A percentile compares a stretch with the other conserved stretches of the same genome.
phyloP scores from a whole-genome alignment of 2,888 invertebrate species.

The Amiota mariae region DNA sequence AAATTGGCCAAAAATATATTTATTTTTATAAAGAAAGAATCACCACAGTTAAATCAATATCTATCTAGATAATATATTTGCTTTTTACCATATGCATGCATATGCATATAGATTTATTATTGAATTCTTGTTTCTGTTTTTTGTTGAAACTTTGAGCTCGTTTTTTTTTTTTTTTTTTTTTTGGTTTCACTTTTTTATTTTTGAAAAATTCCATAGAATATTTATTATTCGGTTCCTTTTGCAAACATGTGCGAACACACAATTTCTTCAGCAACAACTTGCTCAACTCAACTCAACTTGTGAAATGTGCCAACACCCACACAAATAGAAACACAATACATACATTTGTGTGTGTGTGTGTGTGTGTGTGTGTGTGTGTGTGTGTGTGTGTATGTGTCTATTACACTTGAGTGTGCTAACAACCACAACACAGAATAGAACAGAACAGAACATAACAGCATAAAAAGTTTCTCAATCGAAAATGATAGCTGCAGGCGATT shows the following conservation, averaged over 20 bases:
- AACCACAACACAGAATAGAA: conserved; percentile 52
- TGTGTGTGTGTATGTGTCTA: conserved; percentile 37
- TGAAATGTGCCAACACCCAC: background rate
- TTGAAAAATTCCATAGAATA: background rate
- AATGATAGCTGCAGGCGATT: conserved; percentile 60
- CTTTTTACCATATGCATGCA: no score
- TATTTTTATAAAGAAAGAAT: no score
- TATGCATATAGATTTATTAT: background rate
- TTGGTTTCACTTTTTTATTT: background rate
- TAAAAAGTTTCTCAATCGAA: conserved; percentile 66
- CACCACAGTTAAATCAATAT: no score
- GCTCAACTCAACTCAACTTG: background rate
- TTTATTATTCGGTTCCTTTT: conserved; percentile 1
- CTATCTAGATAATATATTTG: no score
- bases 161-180: background rate
- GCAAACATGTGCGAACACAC: conserved; percentile 5
- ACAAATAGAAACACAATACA: conserved; percentile 15
- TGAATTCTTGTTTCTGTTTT: background rate
- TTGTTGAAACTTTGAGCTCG: background rate
- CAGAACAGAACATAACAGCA: conserved; percentile 43
- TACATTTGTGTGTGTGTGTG: conserved; percentile 28
- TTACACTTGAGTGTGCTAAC: conserved; percentile 28
- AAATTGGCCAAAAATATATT: no score
- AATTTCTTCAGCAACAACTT: background rate
- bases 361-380: conserved; percentile 34